phyloP scores from a whole-genome alignment of 2,797 vertebrate genomes.

The Allobates femoralis region DNA sequence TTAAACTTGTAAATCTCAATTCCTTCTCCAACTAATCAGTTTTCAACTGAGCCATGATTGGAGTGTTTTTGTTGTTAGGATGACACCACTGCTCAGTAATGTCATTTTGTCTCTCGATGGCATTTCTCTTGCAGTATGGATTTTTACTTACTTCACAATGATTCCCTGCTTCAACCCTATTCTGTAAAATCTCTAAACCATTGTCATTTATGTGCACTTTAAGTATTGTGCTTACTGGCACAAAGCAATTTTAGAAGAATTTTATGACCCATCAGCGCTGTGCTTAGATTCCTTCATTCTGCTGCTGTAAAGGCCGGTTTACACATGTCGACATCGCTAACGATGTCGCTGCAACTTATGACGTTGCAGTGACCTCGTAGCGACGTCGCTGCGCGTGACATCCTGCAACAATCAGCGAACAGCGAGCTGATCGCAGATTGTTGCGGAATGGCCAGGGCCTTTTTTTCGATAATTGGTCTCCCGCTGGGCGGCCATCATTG shows the following conservation, averaged over 20 bases:
- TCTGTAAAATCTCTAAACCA: slow-evolving; percentile 17
- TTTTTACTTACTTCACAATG: slow-evolving; percentile 34
- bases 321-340: too few species aligned
- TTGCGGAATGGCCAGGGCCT: too few species aligned
- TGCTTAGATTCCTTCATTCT: background rate
- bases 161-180: slow-evolving; percentile 17
- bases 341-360: too few species aligned
- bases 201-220: slow-evolving; percentile 20
- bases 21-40: slow-evolving; percentile 14
- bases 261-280: background rate
- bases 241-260: background rate
- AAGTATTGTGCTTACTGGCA: background rate
- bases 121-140: slow-evolving; percentile 18
- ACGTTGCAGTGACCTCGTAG: too few species aligned
- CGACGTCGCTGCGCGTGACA: too few species aligned
- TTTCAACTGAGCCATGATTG: slow-evolving; percentile 22
- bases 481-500: too few species aligned
- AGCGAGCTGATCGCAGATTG: too few species aligned
- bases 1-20: slow-evolving; percentile 24
- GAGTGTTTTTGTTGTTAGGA: slow-evolving; percentile 43
- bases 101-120: slow-evolving; percentile 32
- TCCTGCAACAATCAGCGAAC: too few species aligned
- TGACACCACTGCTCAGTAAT: slow-evolving; percentile 3
- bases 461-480: too few species aligned
- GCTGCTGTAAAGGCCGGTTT: too few species aligned